Base-by-base conservation (phyloP, 2,797 vertebrate species). In the Sardinella longiceps region DNA sequence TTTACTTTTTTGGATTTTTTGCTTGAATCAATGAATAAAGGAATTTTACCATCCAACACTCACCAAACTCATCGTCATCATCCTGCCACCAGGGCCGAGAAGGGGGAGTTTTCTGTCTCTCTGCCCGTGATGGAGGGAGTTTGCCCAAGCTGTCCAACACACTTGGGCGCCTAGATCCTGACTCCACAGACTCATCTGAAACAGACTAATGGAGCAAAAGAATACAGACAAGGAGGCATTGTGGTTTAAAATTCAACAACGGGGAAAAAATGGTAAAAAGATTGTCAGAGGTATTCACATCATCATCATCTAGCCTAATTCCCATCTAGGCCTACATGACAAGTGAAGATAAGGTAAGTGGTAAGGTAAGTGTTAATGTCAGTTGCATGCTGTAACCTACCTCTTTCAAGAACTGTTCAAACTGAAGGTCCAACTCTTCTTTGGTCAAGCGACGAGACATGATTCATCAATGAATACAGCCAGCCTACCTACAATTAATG, bases 391-490 rank as follows among this genome's bases (percentile, higher is more conserved):
- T 90, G 25, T 53, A 5, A 5, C 85, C 83, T 95, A 99, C 98
- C 97, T 99, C 98, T 90, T 97, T 97, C 91, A 99, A 89, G 90
- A 98, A 99, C 89, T 96, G 94, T 89, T 99, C 97, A 94, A 99
- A 99, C 89, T 98, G 96, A 85, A 97, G 94, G 89, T 99, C 98
- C 89, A 98, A 86, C 84, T 98, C 96, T 88, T 97, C 94, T 88
- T 96, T 95, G 50, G 95, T 96, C 91, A 94, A 89, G 81, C 84
- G 93, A 82, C 87, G 91, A 90, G 96, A 92, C 98, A 99, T 99
- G 6, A 80, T 88, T 87, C 70, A 45, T 0, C 18, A 39, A 39
- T 39, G 66, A 43, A 0, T 4, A 70, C 80, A 33, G 20, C 63
- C 33, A 70, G 14, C 18, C 37, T 20, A 20, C 51, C 48, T 53